Base-by-base conservation (phyloP, 2,797 vertebrate genomes). In the Coccyzus lansbergi region DNA sequence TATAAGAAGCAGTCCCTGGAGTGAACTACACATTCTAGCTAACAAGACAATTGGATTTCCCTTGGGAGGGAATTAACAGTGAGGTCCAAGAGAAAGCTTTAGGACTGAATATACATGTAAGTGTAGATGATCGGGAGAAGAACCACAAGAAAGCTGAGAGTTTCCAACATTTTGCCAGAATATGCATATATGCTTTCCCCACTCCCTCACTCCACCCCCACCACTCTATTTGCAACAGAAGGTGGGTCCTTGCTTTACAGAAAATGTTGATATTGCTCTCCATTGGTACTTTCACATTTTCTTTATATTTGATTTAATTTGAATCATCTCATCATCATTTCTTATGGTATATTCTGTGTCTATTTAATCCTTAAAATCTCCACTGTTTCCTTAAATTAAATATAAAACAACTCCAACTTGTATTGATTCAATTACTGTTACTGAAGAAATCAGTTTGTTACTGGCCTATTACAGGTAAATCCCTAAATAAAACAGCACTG, bases 141-240 rank as follows among this genome's bases (percentile, higher is more conserved):
- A 69, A n/a, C 20, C 75, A 77, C 40, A 77, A 44, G 14, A 1
- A 3, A 72, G 12, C 26, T 64, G 44, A 76, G 44, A 53, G 42
- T 64, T 83, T 76, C 18, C 31, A 52, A 38, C 6, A 68, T 60
- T 80, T 86, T 28, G 69, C 33, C 36, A 80, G 9, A 0, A 1
- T 5, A 26, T 1, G 1, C 5, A 5, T 25, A 25, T 51, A 15
- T 22, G 40, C 2, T 40, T 4, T 18, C n/a, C n/a, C n/a, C n/a
- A n/a, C n/a, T 53, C 42, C 52, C n/a, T 25, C 12, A 7, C 18
- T 5, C 51, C 10, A 26, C n/a, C n/a, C n/a, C n/a, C n/a, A n/a
- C n/a, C n/a, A n/a, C n/a, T 5, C 48, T 77, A 90, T 33, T 88
- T 78, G 17, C 36, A 75, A 44, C 67, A 82, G 28, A 65, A 17